These are phyloP conservation scores for Bacillus rossius DNA, from an alignment of 1,140 invertebrate species.

Conservation along the genomic window DNA sequence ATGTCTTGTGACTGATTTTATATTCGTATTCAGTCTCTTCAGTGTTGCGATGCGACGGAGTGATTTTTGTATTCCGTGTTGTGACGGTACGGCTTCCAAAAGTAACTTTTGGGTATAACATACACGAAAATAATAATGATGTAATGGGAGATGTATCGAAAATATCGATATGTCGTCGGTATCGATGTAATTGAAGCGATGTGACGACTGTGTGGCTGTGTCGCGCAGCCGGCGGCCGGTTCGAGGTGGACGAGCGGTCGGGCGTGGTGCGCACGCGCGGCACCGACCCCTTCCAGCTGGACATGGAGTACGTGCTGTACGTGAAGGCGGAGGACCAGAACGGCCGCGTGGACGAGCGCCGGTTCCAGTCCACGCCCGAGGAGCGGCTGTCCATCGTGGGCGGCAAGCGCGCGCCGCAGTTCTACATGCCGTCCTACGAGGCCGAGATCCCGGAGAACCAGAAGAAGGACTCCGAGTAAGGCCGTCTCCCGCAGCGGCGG, in stretches of 20 bases:
- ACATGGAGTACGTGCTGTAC: slow-evolving; percentile 94
- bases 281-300: slow-evolving; percentile 86
- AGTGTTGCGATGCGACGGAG: too few relatives aligned
- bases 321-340: slow-evolving; percentile 95
- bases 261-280: slow-evolving; percentile 89
- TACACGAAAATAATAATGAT: too few relatives aligned
- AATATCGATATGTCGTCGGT: too few relatives aligned
- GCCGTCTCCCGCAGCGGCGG: too few relatives aligned
- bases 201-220: not conserved
- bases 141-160: too few relatives aligned
- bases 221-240: slow-evolving; percentile 58
- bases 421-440: slow-evolving; percentile 89
- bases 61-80: too few relatives aligned
- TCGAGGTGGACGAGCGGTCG: slow-evolving; percentile 87
- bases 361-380: slow-evolving; percentile 86
- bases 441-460: slow-evolving; percentile 94
- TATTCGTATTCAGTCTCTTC: too few relatives aligned
- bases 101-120: too few relatives aligned
- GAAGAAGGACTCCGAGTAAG: slow-evolving; percentile 93
- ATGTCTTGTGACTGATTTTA: too few relatives aligned
- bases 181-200: too few relatives aligned
- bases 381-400: slow-evolving; percentile 89
- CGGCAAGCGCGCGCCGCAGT: slow-evolving; percentile 88
- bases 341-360: slow-evolving; percentile 79
- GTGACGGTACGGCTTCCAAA: too few relatives aligned